A percentile compares a stretch with the other conserved stretches of the same genome.
These are phyloP conservation scores for Stichopus horrens DNA, from an alignment of 53 echinoderm and acorn worm species.

Conservation along the genomic window DNA sequence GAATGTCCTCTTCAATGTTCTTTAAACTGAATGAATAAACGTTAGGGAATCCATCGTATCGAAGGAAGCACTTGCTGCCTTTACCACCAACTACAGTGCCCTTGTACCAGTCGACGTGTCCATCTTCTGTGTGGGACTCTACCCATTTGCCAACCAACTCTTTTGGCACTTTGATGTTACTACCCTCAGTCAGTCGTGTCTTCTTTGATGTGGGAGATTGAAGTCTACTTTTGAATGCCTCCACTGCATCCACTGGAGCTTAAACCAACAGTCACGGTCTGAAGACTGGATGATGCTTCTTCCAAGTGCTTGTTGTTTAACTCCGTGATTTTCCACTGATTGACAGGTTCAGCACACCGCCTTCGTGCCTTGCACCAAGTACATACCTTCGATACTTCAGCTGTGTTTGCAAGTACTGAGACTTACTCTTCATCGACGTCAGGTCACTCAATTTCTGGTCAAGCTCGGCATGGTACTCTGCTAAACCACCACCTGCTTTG, in stretches of 20 bases:
- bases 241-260: conserved; percentile 22
- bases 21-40: background rate
- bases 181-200: background rate
- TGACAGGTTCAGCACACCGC: conserved; percentile 46
- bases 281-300: background rate
- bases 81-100: conserved; percentile 6
- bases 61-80: conserved; percentile 5
- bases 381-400: conserved; percentile 42
- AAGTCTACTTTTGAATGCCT: conserved; percentile 9
- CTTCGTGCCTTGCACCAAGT: conserved; percentile 36
- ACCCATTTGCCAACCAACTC: background rate
- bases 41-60: conserved; percentile 9
- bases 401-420: conserved; percentile 32
- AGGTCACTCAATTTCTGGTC: background rate
- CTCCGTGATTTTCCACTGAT: conserved; percentile 23
- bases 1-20: conserved; percentile 20
- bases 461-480: background rate
- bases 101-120: conserved; percentile 4
- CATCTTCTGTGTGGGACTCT: background rate
- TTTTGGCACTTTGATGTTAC: background rate
- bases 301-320: background rate
- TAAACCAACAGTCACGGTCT: background rate
- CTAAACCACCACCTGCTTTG: conserved; percentile 27
- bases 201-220: background rate
- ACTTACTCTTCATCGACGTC: background rate